Evolutionary conservation across 2,797 vertebrate species (phyloP).

Genomic region (Siniperca undulata): DNA sequence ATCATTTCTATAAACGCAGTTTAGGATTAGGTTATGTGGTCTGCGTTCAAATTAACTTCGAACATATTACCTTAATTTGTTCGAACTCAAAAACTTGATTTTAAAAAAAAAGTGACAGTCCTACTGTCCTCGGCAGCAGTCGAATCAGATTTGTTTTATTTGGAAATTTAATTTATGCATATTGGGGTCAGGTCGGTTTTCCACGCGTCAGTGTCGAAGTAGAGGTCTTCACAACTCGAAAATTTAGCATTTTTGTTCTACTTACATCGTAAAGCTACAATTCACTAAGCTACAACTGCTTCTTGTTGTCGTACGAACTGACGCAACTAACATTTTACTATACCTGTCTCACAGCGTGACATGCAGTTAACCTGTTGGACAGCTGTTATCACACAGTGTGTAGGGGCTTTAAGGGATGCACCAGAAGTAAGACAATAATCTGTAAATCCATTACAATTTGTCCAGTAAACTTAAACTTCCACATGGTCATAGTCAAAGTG

Average conservation of each 20-base stretch:
- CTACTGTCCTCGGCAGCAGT: too few species aligned
- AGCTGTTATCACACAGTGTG: slow-evolving; percentile 17
- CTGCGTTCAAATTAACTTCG: too few species aligned
- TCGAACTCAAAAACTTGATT: too few species aligned
- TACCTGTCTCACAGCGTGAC: neutral
- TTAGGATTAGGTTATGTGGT: too few species aligned
- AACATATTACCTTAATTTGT: too few species aligned
- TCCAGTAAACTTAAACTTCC: slow-evolving; percentile 1
- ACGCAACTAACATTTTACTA: neutral
- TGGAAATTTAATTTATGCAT: too few species aligned
- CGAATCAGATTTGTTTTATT: too few species aligned
- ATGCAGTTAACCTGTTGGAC: neutral
- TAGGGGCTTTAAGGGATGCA: neutral
- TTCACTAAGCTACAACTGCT: neutral
- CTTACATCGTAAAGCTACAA: too few species aligned
- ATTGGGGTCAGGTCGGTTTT: too few species aligned
- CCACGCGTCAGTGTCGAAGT: neutral
- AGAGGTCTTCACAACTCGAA: too few species aligned
- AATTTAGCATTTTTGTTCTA: neutral
- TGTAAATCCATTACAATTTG: neutral
- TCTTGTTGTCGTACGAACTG: neutral
- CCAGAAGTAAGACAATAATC: slow-evolving; percentile 6
- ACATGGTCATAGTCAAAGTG: neutral
- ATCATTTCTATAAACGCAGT: too few species aligned
- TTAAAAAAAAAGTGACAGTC: too few species aligned